Evolutionary conservation across 1,140 invertebrate genomes (phyloP).

Genomic region (Scylla paramamosain): DNA sequence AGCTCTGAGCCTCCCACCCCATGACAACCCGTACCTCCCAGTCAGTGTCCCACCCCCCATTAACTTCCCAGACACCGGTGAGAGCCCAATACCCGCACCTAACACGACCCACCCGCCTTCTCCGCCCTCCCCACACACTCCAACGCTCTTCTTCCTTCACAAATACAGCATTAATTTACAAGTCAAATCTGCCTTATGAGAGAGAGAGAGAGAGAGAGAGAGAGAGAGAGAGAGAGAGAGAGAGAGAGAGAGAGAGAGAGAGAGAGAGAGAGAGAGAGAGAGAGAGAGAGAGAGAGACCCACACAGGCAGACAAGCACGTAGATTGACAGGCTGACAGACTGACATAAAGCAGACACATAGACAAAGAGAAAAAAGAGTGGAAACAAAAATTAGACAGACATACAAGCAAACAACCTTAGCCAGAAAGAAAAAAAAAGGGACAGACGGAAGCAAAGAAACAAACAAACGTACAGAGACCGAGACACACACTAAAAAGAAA

Average conservation of each 20-base stretch:
- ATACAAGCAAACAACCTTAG: too few species aligned
- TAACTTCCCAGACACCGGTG: neutral
- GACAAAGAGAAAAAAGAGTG: too few species aligned
- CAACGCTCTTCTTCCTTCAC: too few species aligned
- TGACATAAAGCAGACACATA: too few species aligned
- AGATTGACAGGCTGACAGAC: too few species aligned
- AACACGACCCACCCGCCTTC: neutral
- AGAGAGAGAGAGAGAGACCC: slow-evolving; percentile 14
- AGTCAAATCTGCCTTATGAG: neutral
- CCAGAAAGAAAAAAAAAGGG: too few species aligned
- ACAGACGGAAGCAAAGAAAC: too few species aligned
- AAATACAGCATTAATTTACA: too few species aligned
- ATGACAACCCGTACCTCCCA: neutral
- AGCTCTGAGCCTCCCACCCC: neutral
- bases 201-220: slow-evolving; percentile 15
- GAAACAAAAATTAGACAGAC: too few species aligned
- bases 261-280: neutral
- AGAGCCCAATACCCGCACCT: too few species aligned
- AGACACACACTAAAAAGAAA: neutral
- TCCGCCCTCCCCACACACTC: neutral
- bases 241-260: slow-evolving; percentile 25
- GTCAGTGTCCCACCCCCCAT: neutral
- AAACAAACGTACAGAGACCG: too few species aligned
- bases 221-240: slow-evolving; percentile 17
- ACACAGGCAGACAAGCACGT: too few species aligned